Conservation (phyloP, 1,140 invertebrate species). For the Anadara kagoshimensis region DNA sequence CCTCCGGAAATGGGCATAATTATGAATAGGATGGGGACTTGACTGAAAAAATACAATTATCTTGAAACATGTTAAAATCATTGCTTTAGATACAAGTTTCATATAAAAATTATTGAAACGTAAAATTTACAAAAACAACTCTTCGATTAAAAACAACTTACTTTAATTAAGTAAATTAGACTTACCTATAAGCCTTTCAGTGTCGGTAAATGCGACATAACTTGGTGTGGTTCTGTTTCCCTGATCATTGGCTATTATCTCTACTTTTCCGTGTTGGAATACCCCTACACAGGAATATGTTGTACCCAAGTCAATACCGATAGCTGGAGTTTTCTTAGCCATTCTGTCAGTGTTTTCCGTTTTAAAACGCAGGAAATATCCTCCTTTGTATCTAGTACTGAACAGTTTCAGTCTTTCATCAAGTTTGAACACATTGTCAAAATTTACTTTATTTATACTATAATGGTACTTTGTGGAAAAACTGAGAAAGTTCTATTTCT, state of each 20-base stretch:
- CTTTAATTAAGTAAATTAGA: background rate
- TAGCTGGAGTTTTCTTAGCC: constrained; percentile 39
- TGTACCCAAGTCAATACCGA: constrained; percentile 77
- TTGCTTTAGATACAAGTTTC: no score
- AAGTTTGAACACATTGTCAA: no score
- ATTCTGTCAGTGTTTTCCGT: no score
- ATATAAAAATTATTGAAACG: no score
- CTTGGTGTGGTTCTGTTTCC: constrained; percentile 89
- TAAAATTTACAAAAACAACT: background rate
- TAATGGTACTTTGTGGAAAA: no score
- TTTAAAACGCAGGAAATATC: no score
- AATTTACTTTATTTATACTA: no score
- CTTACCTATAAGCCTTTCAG: constrained; percentile 87
- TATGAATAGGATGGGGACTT: no score
- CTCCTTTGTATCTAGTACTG: no score
- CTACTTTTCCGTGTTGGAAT: constrained; percentile 85
- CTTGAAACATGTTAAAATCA: background rate
- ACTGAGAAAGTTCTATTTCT: no score
- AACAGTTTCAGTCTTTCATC: no score
- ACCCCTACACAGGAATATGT: constrained; percentile 77
- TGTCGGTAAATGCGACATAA: constrained; percentile 92
- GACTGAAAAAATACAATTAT: background rate
- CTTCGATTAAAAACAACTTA: background rate
- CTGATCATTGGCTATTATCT: constrained; percentile 94
- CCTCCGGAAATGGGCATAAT: no score